phyloP scores from a whole-genome alignment of 2,888 invertebrate species.

The Cephus pygmeus region DNA sequence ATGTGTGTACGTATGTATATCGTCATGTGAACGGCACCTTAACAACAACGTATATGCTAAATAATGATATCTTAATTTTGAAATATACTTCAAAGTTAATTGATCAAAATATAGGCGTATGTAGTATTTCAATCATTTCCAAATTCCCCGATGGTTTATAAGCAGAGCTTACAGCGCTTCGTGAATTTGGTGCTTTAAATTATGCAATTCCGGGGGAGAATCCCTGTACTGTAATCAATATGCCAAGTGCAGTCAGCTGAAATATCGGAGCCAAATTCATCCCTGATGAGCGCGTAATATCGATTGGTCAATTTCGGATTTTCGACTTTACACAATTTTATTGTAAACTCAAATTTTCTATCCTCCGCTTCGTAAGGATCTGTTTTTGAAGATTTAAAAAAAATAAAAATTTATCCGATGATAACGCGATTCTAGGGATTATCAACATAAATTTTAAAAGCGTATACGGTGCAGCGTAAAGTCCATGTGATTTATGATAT shows the following conservation, averaged over 20 bases:
- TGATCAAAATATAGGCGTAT: neutral
- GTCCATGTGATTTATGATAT: neutral
- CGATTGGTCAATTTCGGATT: neutral
- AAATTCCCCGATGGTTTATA: neutral
- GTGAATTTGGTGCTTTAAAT: neutral
- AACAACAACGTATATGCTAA: neutral
- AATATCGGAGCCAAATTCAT: neutral
- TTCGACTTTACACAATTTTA: neutral
- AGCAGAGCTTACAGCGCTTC: neutral
- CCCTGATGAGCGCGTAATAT: neutral
- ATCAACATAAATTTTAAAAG: neutral
- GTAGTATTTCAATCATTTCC: neutral
- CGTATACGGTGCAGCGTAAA: neutral
- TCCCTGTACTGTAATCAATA: neutral
- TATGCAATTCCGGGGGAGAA: neutral
- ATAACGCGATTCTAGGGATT: neutral
- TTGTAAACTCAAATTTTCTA: neutral
- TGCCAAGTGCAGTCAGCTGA: neutral
- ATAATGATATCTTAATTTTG: neutral
- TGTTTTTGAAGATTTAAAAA: too few species aligned
- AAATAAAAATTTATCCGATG: too few species aligned
- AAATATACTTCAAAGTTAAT: neutral
- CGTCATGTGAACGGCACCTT: neutral
- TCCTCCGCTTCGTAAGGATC: too few species aligned
- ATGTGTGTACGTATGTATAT: neutral